Evolutionary conservation across 2,797 vertebrate species (phyloP), one percentile per base, ranked within the genome.

Genomic region (Enteromius anoplus): DNA sequence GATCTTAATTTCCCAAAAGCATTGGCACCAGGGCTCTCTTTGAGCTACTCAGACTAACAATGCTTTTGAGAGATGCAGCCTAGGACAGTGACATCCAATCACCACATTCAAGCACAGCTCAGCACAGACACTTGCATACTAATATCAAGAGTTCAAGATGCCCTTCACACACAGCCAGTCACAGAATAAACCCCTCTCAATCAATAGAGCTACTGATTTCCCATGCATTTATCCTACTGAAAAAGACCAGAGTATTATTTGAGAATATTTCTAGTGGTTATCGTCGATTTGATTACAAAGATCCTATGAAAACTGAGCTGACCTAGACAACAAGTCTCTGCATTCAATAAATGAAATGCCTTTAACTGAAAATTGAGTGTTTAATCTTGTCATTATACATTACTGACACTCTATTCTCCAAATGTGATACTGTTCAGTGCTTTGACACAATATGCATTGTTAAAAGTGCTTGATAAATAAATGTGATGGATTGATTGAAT

Each of bases 161-260:
- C 66, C 78, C 68, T 80, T 71, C 78, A 71, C 34, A 51, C 29
- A 42, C 34, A 55, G 78, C 70, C 34, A 58, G 78, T 80, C 78
- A 26, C 40, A 71, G 37, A 45, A 71, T 45, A 71, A 70, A 71
- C 51, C 37, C 23, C 26, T 60, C 66, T 45, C 21, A 37, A 80
- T 71, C 51, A 45, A 80, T 60, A 80, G 12, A 75, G 40, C 51
- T 40, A 71, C 26, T 60, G 68, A 71, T 80, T 80, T 80, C 26
- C 66, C 11, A 71, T 80, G 47, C 37, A 60, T 45, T 37, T 64
- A 69, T 49, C n/a, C 3, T 4, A 5, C 49, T 53, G 51, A 9
- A 53, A 15, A 23, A 10, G 62, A 51, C 60, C 26, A 62, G 26
- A 62, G 40, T 42, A 17, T 26, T 26, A 42, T 77, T 47, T 1